A percentile compares a stretch with the other conserved stretches of the same genome.
These are phyloP conservation scores for Calliphora vomitoria DNA, from an alignment of 2,888 invertebrate genomes.

Conservation along the genomic window DNA sequence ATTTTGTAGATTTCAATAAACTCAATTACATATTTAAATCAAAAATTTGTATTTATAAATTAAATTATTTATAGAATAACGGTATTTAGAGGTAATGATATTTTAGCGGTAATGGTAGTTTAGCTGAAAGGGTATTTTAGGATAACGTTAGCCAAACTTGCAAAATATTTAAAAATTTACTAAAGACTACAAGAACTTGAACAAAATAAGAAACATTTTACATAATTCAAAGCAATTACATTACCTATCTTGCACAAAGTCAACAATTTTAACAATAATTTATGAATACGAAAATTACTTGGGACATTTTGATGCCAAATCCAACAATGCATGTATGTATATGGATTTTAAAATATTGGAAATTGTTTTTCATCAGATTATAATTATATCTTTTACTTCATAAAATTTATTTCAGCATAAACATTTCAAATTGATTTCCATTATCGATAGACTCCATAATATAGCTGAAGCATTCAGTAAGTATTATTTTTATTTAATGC, in stretches of 20 bases:
- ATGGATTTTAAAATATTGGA: slow-evolving; percentile 17
- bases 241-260: neutral
- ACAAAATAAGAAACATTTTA: neutral
- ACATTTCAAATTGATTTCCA: slow-evolving; percentile 43
- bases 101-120: no score
- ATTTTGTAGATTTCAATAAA: no score
- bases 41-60: no score
- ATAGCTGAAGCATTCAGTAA: slow-evolving; percentile 2
- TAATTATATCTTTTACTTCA: slow-evolving; percentile 38
- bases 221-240: neutral
- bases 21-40: no score
- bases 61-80: no score
- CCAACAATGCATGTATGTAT: neutral
- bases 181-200: no score
- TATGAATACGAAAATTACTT: slow-evolving; percentile 42
- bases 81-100: no score
- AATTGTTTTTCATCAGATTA: slow-evolving; percentile 51
- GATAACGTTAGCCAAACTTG: no score
- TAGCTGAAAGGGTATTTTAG: no score
- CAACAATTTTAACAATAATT: slow-evolving; percentile 20
- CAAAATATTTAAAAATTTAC: no score
- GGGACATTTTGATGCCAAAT: slow-evolving; percentile 44
- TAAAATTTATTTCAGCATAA: slow-evolving; percentile 28
- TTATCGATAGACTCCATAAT: slow-evolving; percentile 24
- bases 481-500: neutral